phyloP scores from a whole-genome alignment of 2,113 vertebrate genomes.

The Pardalotus punctatus region DNA sequence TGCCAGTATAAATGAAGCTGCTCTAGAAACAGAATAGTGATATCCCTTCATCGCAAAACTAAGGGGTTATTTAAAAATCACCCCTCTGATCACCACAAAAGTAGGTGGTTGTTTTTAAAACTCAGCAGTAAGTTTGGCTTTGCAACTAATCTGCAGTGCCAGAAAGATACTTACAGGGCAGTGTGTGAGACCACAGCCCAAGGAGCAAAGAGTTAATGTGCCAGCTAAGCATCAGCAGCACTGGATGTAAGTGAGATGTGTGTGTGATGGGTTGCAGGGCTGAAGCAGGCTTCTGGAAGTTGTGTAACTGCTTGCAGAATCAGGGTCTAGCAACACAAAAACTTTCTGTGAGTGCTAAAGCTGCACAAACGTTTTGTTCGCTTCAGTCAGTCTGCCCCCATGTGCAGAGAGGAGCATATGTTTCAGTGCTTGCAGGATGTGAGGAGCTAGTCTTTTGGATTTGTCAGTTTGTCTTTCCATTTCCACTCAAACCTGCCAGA shows the following conservation, averaged over 20 bases:
- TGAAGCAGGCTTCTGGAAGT: not conserved
- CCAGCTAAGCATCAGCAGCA: not conserved
- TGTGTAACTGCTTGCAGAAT: not conserved
- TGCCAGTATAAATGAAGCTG: not conserved
- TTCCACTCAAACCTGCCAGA: constrained; percentile 71
- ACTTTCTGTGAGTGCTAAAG: not conserved
- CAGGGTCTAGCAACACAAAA: not conserved
- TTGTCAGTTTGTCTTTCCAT: not conserved
- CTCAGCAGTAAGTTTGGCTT: not conserved
- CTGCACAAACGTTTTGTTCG: accelerated
- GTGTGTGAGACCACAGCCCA: accelerated
- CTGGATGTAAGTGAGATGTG: not conserved
- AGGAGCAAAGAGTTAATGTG: not conserved
- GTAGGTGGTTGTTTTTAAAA: not conserved
- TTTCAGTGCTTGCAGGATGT: not conserved
- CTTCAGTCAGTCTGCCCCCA: not conserved
- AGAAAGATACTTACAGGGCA: not conserved
- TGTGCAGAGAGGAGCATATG: not conserved
- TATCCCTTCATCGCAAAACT: not conserved
- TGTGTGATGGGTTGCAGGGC: not conserved
- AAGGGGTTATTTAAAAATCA: not conserved
- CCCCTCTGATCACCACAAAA: not conserved
- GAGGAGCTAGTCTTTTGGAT: not conserved
- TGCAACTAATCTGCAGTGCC: not conserved
- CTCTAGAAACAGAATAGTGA: not conserved